Evolutionary conservation across 2,888 invertebrate species (phyloP), one percentile per base, ranked within the genome.

Genomic region (Trissonchulus sp.): DNA sequence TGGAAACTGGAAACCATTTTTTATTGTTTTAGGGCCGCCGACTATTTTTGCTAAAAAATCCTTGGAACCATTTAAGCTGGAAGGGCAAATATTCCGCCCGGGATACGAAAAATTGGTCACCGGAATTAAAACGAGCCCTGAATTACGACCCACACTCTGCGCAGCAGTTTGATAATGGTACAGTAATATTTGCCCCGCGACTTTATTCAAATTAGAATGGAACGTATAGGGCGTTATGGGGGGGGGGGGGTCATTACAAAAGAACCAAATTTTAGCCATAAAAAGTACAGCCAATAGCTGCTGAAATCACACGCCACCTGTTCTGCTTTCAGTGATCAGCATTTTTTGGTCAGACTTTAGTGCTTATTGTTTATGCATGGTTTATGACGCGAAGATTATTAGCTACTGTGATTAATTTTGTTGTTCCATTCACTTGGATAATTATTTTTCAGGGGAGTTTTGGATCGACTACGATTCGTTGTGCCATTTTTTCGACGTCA

Each of bases 51-150:
- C 87, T 96, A 34, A 97, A 97, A 86, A 97, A 97, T 87, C 96
- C 97, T 0, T 97, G 97, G 97, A 94, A 94, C 0, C 94, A 96
- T 85, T 87, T 95, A n/a, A 88, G 95, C 62, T 97, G 97, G 96
- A 90, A 92, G 75, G 96, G 96, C 0, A 92, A 93, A 85, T 97
- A 91, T 86, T 94, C 94, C 0, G 95, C 95, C 83, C 87, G 92
- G 77, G 96, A 96, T 85, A 86, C 87, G 0, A 83, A 85, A 0
- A 91, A 92, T 82, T 97, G 96, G 97, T 94, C 93, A 0, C 86
- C 89, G 0, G 88, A 89, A n/a, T 85, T 96, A 74, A 89, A 90
- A 79, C 87, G 87, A 8, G 85, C 88, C 1, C 88, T 96, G 3
- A 36, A 90, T 85, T 96, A 93, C 85, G 92, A 96, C 87, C 95